These are phyloP conservation scores for Catamblyrhynchus diadema DNA, from an alignment of 2,797 vertebrate genomes.

Conservation along the genomic window DNA sequence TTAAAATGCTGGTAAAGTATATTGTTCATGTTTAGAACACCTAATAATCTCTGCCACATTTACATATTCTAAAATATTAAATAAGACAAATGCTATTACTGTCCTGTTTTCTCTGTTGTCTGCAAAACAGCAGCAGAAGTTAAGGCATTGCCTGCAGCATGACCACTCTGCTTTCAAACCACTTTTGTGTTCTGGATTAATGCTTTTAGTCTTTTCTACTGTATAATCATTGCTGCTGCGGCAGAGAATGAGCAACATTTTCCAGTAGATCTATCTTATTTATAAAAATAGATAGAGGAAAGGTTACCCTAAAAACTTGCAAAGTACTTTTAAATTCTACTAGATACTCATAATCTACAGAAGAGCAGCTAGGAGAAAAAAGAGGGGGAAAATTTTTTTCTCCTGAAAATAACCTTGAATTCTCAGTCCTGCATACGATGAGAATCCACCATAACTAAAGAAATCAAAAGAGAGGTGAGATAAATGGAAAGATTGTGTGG, in stretches of 20 bases:
- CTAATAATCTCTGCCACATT: background rate
- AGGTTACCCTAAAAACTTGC: background rate
- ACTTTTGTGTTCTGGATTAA: conserved; percentile 50
- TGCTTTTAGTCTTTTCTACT: conserved; percentile 30
- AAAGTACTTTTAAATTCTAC: background rate
- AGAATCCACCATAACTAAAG: background rate
- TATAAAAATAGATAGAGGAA: background rate
- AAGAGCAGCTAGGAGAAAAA: background rate
- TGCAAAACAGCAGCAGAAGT: conserved; percentile 55
- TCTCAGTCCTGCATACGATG: background rate
- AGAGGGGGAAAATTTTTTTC: background rate
- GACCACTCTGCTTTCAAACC: conserved; percentile 37
- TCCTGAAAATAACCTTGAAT: background rate
- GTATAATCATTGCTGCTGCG: background rate
- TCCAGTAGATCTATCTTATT: background rate
- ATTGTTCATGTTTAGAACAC: background rate
- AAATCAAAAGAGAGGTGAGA: background rate
- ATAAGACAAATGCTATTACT: conserved; percentile 15
- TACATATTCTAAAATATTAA: conserved; percentile 21
- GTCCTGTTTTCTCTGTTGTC: conserved; percentile 14
- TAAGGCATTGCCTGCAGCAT: conserved; percentile 54
- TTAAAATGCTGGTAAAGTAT: background rate
- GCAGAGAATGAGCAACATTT: background rate
- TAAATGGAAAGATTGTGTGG: background rate
- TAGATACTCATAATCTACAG: background rate